Base-by-base conservation (phyloP, 2,888 invertebrate genomes). In the Diachrysia chrysitis region DNA sequence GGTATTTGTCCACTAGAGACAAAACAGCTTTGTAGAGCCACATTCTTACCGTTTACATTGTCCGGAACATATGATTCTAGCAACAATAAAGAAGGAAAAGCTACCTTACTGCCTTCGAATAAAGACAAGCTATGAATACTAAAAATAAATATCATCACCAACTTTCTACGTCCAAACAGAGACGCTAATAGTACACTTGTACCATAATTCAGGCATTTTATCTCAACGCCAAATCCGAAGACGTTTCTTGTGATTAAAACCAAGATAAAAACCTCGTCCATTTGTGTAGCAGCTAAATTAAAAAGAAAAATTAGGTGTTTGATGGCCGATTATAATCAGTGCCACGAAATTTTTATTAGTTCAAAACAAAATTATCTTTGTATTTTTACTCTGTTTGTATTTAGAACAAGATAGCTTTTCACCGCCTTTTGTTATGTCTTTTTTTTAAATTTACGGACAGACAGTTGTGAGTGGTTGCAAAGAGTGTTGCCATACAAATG, bases 251-350 rank as follows among this genome's bases (percentile, higher is more conserved):
- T 77, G 86, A 87, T 85, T 69, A 69, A 75, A 70, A 68, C 60
- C 64, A 32, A 80, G 84, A 87, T 87, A 83, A 83, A 82, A 83
- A 80, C 63, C 82, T 79, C 80, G 79, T 81, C 83, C 82, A 86
- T 87, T 86, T 85, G 83, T 85, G 85, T 87, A 83, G 79, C 76
- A 76, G 73, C 77, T 79, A 83, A 87, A 84, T 86, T 85, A 83
- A 71, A 81, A 76, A 76, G 83, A 84, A 80, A 85, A 82, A 83
- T 81, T 79, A 78, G 81, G 81, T 83, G 85, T 82, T 83, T 83
- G 81, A 85, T 83, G 80, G 71, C 54, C 59, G 79, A 82, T 83
- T 79, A 79, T 75, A 71, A 83, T 83, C 83, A 71, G 66, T 58
- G 64, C 65, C 58, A 71, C 68, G 65, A 66, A 56, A 59, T 55